Evolutionary conservation across 1,140 invertebrate species (phyloP), one percentile per base, ranked within the genome.

Genomic region (Pseudachorutes palmiensis): DNA sequence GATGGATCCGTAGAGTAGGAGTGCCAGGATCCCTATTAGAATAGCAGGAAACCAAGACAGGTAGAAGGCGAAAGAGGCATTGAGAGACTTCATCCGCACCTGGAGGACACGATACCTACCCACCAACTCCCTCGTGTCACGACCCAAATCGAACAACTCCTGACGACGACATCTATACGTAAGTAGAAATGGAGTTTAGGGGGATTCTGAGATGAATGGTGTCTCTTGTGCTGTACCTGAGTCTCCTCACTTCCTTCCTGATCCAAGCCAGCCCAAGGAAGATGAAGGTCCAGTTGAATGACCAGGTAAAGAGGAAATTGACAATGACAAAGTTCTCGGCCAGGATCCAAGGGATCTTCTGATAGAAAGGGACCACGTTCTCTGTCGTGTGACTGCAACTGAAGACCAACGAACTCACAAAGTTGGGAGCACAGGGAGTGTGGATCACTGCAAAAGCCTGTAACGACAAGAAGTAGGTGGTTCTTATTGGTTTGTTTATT

Each of bases 221-320:
- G 5, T 41, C 36, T 41, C 36, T 5, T 19, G 5, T 41, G 9
- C 24, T 31, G 24, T 61, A 30, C 59, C 32, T 61, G 9, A 33
- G 12, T 28, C 9, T n/a, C 28, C n/a, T 28, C 5, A 62, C 31
- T 48, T 62, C 61, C n/a, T 26, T 2, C 14, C 29, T 2, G 16
- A 62, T 33, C 61, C 61, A 62, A 9, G 61, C 61, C 30, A 62
- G 30, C 16, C 61, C 61, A 16, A 62, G n/a, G 24, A 36, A 62
- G 14, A 62, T 14, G 31, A 62, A 36, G 30, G 32, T n/a, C 61
- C 61, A 62, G 26, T 62, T 62, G 28, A 62, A 62, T 3, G 61
- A 30, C 61, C 32, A 48, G 16, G 31, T 3, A 36, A 12, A 36
- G 24, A 62, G 31, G 5, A 62, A 12, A 48, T 19, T 36, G 2